phyloP scores from a whole-genome alignment of 2,888 invertebrate species.

The Drosophila nr. perissopoda region DNA sequence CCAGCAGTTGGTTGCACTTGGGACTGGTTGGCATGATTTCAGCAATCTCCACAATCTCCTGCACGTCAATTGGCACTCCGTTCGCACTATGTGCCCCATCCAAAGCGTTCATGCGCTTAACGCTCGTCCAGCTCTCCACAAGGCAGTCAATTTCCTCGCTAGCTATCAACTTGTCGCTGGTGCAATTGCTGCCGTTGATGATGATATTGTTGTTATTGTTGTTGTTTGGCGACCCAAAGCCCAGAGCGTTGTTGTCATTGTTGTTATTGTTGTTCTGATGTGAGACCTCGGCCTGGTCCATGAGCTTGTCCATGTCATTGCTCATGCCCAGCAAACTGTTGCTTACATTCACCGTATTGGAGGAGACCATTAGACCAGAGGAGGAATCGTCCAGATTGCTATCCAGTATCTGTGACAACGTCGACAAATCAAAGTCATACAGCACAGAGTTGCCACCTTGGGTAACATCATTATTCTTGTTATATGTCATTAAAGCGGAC shows the following conservation, averaged over 20 bases:
- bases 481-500: constrained; percentile 74
- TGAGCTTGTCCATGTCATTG: constrained; percentile 75
- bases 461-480: constrained; percentile 65
- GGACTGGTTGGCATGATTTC: constrained; percentile 89
- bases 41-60: constrained; percentile 82
- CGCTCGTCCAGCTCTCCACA: constrained; percentile 80
- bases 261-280: constrained; percentile 67
- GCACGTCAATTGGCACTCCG: constrained; percentile 37
- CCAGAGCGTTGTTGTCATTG: constrained; percentile 37
- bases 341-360: constrained; percentile 68
- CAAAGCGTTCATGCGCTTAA: constrained; percentile 80
- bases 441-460: constrained; percentile 66
- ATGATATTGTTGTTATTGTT: constrained; percentile 55
- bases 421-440: constrained; percentile 74
- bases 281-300: constrained; percentile 62
- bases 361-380: constrained; percentile 56
- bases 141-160: constrained; percentile 82
- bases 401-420: constrained; percentile 68
- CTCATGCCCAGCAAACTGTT: constrained; percentile 62
- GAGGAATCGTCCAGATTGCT: constrained; percentile 65
- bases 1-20: constrained; percentile 88
- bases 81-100: constrained; percentile 47
- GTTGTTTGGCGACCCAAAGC: constrained; percentile 45
- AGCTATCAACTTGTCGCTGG: constrained; percentile 64
- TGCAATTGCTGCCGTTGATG: constrained; percentile 59